Evolutionary conservation across 2,797 vertebrate genomes (phyloP).

Genomic region (Sebastiscus albofasciatus): DNA sequence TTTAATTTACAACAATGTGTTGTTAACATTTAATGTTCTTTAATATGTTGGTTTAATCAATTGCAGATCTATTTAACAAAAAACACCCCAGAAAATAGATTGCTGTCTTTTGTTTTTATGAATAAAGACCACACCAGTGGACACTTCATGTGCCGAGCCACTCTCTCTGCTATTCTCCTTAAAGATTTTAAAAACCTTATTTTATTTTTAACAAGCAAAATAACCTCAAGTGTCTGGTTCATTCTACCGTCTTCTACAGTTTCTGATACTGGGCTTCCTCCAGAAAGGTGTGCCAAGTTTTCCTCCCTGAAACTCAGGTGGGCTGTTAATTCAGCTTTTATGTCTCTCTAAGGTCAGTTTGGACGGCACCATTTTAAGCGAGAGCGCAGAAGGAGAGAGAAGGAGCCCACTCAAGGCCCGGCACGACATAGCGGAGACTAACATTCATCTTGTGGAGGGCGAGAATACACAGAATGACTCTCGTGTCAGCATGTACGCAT

Average conservation of each 20-base stretch:
- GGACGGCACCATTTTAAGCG: slow-evolving; percentile 44
- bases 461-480: slow-evolving; percentile 46
- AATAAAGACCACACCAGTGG: slow-evolving; percentile 33
- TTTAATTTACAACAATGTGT: background rate
- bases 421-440: slow-evolving; percentile 23
- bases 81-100: background rate
- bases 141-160: slow-evolving; percentile 3
- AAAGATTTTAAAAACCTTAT: slow-evolving; percentile 30
- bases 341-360: slow-evolving; percentile 52
- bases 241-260: slow-evolving; percentile 29
- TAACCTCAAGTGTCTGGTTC: slow-evolving; percentile 44
- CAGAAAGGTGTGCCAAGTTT: slow-evolving; percentile 38
- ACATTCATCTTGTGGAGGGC: slow-evolving; percentile 64
- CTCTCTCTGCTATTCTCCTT: slow-evolving; percentile 31
- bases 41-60: background rate
- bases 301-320: slow-evolving; percentile 45
- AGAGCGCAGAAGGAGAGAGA: slow-evolving; percentile 43
- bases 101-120: background rate
- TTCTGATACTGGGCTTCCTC: slow-evolving; percentile 27
- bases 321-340: slow-evolving; percentile 55
- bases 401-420: slow-evolving; percentile 19
- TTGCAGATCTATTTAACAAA: background rate
- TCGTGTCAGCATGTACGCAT: slow-evolving; percentile 29
- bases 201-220: slow-evolving; percentile 51
- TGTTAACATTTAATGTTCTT: background rate